A percentile compares a stretch with the other conserved stretches of the same genome.
Conservation (phyloP, 23 tunicate species). For the Styela clava region DNA sequence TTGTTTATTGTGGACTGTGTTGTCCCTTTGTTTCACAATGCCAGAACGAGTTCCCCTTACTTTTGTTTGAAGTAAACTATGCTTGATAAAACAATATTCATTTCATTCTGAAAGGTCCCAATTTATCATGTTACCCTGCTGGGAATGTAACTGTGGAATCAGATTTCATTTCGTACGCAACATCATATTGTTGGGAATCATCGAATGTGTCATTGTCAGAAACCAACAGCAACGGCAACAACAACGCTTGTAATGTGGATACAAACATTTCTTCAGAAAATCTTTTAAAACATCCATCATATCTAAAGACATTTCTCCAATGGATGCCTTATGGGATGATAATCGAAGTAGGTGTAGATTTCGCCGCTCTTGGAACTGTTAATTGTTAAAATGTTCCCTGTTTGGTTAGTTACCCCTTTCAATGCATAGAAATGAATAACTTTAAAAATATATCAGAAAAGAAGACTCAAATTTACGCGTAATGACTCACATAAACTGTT, state of each 20-base stretch:
- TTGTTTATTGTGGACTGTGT: too few species aligned
- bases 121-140: constrained; percentile 44
- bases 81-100: too few species aligned
- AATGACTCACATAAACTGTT: too few species aligned
- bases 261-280: neutral
- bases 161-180: constrained; percentile 38
- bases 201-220: neutral
- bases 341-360: constrained; percentile 13
- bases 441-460: too few species aligned
- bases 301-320: constrained; percentile 17
- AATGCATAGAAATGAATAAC: too few species aligned
- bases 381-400: too few species aligned
- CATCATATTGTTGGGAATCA: constrained; percentile 48
- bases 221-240: neutral
- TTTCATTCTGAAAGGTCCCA: constrained; percentile 10
- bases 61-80: too few species aligned
- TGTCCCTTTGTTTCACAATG: too few species aligned
- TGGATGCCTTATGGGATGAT: constrained; percentile 32
- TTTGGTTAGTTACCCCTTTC: too few species aligned
- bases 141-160: neutral
- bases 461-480: too few species aligned
- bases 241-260: neutral
- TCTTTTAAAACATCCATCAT: neutral
- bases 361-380: too few species aligned
- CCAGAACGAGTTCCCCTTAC: too few species aligned